Base-by-base conservation (phyloP, 2,113 vertebrate genomes). In the Mixornis gularis region DNA sequence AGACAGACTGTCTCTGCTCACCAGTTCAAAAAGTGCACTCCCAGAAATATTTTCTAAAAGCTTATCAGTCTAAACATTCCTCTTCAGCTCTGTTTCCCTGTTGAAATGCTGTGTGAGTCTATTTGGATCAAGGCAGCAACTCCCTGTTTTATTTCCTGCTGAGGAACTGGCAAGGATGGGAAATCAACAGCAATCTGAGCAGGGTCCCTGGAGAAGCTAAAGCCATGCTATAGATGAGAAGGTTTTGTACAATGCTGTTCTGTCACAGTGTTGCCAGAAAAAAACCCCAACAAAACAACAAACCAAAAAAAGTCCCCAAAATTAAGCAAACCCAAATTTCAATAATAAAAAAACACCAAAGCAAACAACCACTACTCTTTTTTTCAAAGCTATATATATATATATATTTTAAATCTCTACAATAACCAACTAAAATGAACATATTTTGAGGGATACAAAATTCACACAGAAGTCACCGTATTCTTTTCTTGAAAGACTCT, bases 1-100 rank as follows among this genome's bases (percentile, higher is more conserved):
- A 97, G 96, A 97, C 97, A 97, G 93, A 78, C 93, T 95, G 95
- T 95, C 96, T 97, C 96, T 94, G 90, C 91, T 96, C 62, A 88
- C 80, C 93, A 95, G 92, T 97, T 95, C 92, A 88, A 65, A 95
- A 96, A 97, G 85, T 85, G 64, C 89, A 95, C 91, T 97, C 96
- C 95, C 93, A 94, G 93, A 98, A 97, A 97, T 96, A 94, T 83
- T 96, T 96, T 93, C 92, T 95, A 79, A 69, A 58, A 53, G 55
- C 87, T 97, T 97, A 96, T 96, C 96, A 95, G 68, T 76, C 82
- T 66, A 79, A 94, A 93, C 94, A 97, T 97, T 97, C 96, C 92
- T 89, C 79, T 90, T 90, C 74, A 62, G 74, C 81, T 93, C 48
- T 65, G 91, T 80, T 94, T 95, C 71, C 69, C 78, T 60, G 89